These are phyloP conservation scores for Odocoileus hemionus DNA, from an alignment of 2,113 vertebrate genomes.

Conservation along the genomic window DNA sequence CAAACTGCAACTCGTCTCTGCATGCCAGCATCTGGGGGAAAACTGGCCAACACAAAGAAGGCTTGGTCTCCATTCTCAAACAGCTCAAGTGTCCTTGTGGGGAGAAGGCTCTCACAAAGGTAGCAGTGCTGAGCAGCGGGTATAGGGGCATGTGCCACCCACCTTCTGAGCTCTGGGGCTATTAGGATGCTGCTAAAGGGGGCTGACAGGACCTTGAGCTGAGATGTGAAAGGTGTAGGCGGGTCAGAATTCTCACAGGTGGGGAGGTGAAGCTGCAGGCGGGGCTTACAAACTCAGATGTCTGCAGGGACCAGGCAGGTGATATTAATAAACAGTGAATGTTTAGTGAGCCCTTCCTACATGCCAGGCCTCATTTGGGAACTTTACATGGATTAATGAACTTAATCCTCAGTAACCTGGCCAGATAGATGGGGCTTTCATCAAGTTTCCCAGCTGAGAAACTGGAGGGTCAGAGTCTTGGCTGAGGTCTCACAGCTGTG, in stretches of 20 bases:
- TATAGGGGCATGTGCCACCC: accelerated
- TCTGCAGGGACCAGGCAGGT: neutral
- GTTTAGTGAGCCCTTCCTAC: accelerated
- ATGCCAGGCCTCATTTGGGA: too few relatives aligned
- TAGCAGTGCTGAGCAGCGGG: accelerated
- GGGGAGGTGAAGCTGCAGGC: neutral
- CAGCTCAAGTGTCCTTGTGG: accelerated
- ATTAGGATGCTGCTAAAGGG: neutral
- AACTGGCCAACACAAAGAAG: neutral
- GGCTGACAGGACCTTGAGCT: neutral
- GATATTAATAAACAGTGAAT: neutral
- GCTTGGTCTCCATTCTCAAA: neutral
- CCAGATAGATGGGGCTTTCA: neutral
- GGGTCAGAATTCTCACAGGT: neutral
- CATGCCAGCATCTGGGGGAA: neutral
- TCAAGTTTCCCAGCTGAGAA: neutral
- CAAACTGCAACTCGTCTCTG: neutral
- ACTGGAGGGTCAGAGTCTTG: neutral
- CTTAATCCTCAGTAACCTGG: neutral
- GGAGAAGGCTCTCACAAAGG: neutral
- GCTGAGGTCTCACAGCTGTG: neutral
- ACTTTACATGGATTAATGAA: accelerated
- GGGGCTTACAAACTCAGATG: neutral
- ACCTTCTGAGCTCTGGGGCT: accelerated
- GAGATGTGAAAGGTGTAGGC: neutral